Evolutionary conservation across 2,888 invertebrate species (phyloP), one percentile per base, ranked within the genome.

Genomic region (Acrobasis consociella): DNA sequence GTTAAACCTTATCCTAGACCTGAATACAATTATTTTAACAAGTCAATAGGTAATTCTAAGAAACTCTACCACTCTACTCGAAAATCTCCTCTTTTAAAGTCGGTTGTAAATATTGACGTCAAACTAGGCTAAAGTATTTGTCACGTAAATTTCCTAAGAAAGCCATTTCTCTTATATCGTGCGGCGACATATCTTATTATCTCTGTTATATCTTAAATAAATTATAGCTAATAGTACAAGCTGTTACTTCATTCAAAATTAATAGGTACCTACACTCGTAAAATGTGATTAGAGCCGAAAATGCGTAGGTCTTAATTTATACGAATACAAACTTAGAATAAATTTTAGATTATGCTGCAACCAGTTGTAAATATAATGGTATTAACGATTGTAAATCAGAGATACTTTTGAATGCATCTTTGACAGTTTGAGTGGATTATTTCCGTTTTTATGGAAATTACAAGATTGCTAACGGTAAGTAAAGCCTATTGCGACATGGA

Each of bases 351-450:
- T 46, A 56, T 13, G 39, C 42, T 56, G 22, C 42, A 42, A 16
- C 38, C 10, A 11, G 8, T 39, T 55, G n/a, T 55, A 42, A 42
- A 17, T 42, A 42, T 17, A 42, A 16, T 13, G n/a, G n/a, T 37
- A 53, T 37, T 42, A 56, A 56, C 17, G 13, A 42, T 13, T 22
- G 42, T 42, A 56, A 56, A 56, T 42, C 42, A 42, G 56, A 42
- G 56, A 46, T 56, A 13, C 42, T 56, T 42, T 42, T 42, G 17
- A 42, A 42, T 10, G 39, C 55, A 56, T 11, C 17, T 46, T 46
- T 56, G 56, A 56, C 42, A 22, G 16, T 56, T 56, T 46, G 42
- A 46, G 22, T 56, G 56, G 42, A 56, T 56, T 56, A 56, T 56
- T 56, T 46, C 56, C 22, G 9, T n/a, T 22, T 17, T 56, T 42